Evolutionary conservation across 2,888 invertebrate species (phyloP).

Genomic region (Horisme vitalbata): DNA sequence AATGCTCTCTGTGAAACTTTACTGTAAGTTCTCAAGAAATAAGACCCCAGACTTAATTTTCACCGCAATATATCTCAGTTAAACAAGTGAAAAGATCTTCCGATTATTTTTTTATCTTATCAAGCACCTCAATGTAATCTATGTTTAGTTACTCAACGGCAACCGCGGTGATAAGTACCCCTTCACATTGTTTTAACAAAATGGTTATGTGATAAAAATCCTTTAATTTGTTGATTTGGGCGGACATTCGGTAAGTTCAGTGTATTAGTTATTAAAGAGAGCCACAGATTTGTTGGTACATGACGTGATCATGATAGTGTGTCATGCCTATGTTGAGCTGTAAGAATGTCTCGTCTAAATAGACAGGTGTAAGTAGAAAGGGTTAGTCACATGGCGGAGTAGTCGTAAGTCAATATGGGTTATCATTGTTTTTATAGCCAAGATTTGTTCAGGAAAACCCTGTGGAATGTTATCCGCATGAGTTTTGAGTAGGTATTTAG

Average conservation of each 20-base stretch:
- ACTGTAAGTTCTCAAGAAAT: too few relatives aligned
- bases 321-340: too few relatives aligned
- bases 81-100: constrained; percentile 57
- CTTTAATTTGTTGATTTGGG: constrained; percentile 12
- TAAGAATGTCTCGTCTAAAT: too few relatives aligned
- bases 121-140: constrained; percentile 37
- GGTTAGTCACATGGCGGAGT: constrained; percentile 10
- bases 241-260: constrained; percentile 15
- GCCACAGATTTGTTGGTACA: too few relatives aligned
- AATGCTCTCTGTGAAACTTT: too few relatives aligned
- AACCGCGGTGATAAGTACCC: constrained; percentile 21
- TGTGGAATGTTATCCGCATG: neutral
- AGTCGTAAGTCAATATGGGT: constrained; percentile 1
- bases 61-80: constrained; percentile 35
- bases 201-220: constrained; percentile 28
- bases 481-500: too few relatives aligned
- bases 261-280: neutral
- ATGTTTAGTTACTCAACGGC: constrained; percentile 31
- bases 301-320: too few relatives aligned
- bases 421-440: constrained; percentile 5
- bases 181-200: constrained; percentile 23
- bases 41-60: constrained; percentile 14
- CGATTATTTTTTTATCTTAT: constrained; percentile 67
- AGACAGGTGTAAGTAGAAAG: neutral
- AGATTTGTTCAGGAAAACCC: constrained; percentile 10